Conservation (phyloP, 2,113 vertebrate species). For the Nibea albiflora region DNA sequence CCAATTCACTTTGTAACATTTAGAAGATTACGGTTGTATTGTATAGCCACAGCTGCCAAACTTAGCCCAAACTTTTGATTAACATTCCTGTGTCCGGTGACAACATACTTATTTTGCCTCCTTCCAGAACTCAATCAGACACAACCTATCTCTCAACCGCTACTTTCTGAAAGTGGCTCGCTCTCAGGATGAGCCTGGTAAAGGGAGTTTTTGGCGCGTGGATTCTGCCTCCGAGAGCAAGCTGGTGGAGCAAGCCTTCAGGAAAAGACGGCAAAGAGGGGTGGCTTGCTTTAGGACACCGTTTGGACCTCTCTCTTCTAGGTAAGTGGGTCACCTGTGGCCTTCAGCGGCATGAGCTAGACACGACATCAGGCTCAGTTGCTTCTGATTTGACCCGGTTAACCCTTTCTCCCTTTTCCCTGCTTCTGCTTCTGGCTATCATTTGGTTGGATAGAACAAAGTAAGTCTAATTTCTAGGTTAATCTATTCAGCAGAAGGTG, state of each 20-base stretch:
- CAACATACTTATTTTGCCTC: not conserved
- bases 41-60: not conserved
- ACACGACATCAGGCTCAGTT: not conserved
- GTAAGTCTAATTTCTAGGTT: slow-evolving; percentile 74
- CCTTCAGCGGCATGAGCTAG: not conserved
- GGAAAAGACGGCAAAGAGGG: slow-evolving; percentile 95
- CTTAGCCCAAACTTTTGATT: too few relatives aligned
- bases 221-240: slow-evolving; percentile 96
- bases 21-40: not conserved
- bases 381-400: slow-evolving; percentile 24
- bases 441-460: slow-evolving; percentile 82
- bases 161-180: slow-evolving; percentile 99
- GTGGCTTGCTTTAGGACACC: slow-evolving; percentile 98
- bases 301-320: slow-evolving; percentile 96
- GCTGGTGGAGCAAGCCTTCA: slow-evolving; percentile 97
- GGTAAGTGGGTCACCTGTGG: slow-evolving; percentile 78
- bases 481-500: slow-evolving; percentile 20
- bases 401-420: slow-evolving; percentile 59
- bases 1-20: not conserved
- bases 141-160: slow-evolving; percentile 98
- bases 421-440: slow-evolving; percentile 69
- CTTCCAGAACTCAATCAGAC: slow-evolving; percentile 98
- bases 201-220: slow-evolving; percentile 98
- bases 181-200: slow-evolving; percentile 98
- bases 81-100: slow-evolving; percentile 4